Conservation (phyloP, 2,888 invertebrate genomes). For the Escarpia spicata region DNA sequence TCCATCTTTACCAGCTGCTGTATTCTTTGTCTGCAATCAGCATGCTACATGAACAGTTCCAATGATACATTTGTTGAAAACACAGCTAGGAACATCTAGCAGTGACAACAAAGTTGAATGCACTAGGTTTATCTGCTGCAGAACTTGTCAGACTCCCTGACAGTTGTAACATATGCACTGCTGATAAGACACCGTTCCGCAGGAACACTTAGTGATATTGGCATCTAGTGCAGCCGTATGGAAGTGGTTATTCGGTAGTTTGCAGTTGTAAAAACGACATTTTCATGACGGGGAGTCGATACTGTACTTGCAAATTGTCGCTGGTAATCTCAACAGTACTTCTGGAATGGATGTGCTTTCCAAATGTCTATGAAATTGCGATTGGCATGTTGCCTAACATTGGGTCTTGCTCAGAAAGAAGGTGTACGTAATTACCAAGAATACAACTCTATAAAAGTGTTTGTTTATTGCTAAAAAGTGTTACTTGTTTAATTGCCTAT, state of each 20-base stretch:
- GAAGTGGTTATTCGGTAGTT: background rate
- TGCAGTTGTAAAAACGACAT: background rate
- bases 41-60: background rate
- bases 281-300: background rate
- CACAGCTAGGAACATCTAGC: background rate
- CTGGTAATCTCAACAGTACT: background rate
- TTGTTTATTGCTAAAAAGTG: too few relatives aligned
- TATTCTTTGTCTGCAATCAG: background rate
- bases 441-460: background rate
- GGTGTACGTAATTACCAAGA: background rate
- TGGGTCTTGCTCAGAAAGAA: background rate
- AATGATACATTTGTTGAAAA: conserved; percentile 10
- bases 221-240: background rate
- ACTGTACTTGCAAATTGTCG: background rate
- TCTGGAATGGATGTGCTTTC: background rate
- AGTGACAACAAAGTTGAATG: background rate
- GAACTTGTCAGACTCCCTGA: background rate
- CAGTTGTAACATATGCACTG: background rate
- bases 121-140: background rate
- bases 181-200: background rate
- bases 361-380: background rate
- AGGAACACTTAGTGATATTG: background rate
- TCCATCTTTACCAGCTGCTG: background rate
- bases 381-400: background rate
- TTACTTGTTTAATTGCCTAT: too few relatives aligned